Evolutionary conservation across 2,888 invertebrate genomes (phyloP), one percentile per base, ranked within the genome.

Genomic region (Drosophila suboccidentalis): DNA sequence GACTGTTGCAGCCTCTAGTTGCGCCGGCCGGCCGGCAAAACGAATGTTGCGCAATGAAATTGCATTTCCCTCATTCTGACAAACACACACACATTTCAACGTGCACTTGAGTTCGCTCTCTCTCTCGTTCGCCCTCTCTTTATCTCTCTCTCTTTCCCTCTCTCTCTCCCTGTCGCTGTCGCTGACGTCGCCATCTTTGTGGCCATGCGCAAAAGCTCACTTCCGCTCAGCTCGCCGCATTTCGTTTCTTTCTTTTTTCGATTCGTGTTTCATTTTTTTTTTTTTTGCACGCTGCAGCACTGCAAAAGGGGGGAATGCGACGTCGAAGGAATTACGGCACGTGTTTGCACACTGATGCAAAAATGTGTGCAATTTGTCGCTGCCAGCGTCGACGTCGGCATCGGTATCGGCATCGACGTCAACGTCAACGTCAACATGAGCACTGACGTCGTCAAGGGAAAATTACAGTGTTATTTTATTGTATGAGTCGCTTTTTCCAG

Each of bases 261-360:
- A 29, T 29, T 8, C 29, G 29, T 29, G 5, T 26, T 26, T 6
- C 17, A n/a, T n/a, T 26, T 8, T 47, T 17, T 1, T 49, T 17
- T 32, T 78, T 71, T 58, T 71, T 61, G 41, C 63, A 62, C 47
- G 60, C 38, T 47, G 65, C 63, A 43, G 63, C 66, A 47, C 8
- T 29, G 29, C 8, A 29, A 29, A 29, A 50, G 50, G 22, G 50
- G 61, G 55, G 47, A 58, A 13, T 32, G 68, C 63, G 71, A 51
- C 50, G 75, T 66, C 49, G 47, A 57, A 61, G 82, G 75, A 77
- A 75, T 72, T 59, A 80, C 90, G 90, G 88, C 90, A 90, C 90
- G 90, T 90, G 90, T 90, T 77, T 89, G 83, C 90, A 90, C 80
- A 90, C 90, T 74, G 76, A 76, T 82, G 84, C 90, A 90, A 49